Evolutionary conservation across 2,888 invertebrate species (phyloP).

Genomic region (Latrodectus elegans): DNA sequence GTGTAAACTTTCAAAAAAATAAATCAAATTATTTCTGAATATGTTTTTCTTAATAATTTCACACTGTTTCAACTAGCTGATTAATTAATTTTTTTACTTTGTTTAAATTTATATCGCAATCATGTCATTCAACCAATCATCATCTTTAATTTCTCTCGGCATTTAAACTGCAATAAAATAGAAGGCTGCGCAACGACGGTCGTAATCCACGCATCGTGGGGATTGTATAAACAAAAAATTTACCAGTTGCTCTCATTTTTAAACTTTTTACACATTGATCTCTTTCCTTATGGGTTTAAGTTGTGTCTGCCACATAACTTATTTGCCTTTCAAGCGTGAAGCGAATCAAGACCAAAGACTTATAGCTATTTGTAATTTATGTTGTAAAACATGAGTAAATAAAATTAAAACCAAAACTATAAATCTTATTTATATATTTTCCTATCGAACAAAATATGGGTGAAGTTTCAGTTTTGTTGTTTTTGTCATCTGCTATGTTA

Average conservation of each 20-base stretch:
- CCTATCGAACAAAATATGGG: slow-evolving; percentile 80
- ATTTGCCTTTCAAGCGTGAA: slow-evolving; percentile 23
- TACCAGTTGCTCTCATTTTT: not conserved
- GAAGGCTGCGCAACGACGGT: too few relatives aligned
- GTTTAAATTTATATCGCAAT: too few relatives aligned
- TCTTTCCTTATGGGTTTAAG: slow-evolving; percentile 63
- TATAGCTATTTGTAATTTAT: not conserved
- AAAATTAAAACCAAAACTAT: slow-evolving; percentile 5
- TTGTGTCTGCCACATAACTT: slow-evolving; percentile 60
- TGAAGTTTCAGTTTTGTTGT: slow-evolving; percentile 86
- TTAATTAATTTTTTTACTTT: too few relatives aligned
- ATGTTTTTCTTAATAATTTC: too few relatives aligned
- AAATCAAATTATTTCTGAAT: too few relatives aligned
- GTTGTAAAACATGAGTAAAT: slow-evolving; percentile 27
- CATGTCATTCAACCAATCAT: too few relatives aligned
- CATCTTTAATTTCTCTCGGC: too few relatives aligned
- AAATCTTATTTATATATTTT: not conserved
- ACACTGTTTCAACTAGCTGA: too few relatives aligned
- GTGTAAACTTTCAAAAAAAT: too few relatives aligned
- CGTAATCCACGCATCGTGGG: not conserved
- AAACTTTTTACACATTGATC: not conserved
- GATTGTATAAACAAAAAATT: not conserved
- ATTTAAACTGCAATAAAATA: too few relatives aligned
- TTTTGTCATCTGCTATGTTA: slow-evolving; percentile 93
- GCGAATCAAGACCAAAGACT: not conserved